Conservation (phyloP, 2,113 vertebrate genomes). For the Myodes glareolus region DNA sequence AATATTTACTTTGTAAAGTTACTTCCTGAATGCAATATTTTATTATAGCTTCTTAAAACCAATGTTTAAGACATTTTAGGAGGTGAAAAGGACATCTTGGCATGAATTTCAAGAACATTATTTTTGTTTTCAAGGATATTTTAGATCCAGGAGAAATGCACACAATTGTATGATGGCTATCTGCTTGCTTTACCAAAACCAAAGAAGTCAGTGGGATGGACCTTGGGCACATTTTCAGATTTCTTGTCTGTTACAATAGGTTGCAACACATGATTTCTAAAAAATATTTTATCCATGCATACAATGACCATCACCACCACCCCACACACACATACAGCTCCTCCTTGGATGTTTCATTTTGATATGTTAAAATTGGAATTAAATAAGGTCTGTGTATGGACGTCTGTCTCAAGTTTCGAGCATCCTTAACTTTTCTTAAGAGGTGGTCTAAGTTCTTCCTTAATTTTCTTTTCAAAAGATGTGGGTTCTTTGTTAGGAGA, state of each 20-base stretch:
- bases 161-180: neutral
- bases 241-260: neutral
- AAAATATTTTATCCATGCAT: neutral
- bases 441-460: neutral
- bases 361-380: neutral
- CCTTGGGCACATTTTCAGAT: neutral
- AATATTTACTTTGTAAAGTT: constrained; percentile 51
- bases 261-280: neutral
- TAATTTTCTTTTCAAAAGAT: neutral
- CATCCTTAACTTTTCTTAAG: neutral
- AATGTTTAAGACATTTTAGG: constrained; percentile 52
- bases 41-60: constrained; percentile 38
- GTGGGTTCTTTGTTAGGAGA: neutral
- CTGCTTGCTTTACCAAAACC: neutral
- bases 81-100: constrained; percentile 27
- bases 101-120: constrained; percentile 45
- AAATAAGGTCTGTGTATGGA: neutral
- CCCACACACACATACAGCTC: neutral
- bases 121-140: constrained; percentile 35
- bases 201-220: neutral
- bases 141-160: neutral
- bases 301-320: neutral
- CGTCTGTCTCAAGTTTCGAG: neutral
- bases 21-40: constrained; percentile 26
- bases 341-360: neutral